These are phyloP conservation scores for Heliangelus exortis DNA, from an alignment of 2,797 vertebrate genomes.

Conservation along the genomic window DNA sequence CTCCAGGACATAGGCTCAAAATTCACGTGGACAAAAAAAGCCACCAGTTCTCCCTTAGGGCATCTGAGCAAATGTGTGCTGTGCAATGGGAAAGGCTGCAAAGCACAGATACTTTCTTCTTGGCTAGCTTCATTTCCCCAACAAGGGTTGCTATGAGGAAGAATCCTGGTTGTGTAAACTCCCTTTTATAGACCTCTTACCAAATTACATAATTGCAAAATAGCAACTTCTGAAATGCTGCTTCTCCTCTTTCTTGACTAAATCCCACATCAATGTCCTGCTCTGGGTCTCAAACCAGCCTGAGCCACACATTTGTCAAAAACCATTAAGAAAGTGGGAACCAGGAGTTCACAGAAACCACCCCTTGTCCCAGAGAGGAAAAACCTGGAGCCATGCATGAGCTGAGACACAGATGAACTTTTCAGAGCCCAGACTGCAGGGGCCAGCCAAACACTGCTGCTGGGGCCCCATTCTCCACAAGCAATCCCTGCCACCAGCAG, in stretches of 20 bases:
- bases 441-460: not conserved
- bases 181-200: not conserved
- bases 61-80: not conserved
- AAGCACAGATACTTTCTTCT: not conserved
- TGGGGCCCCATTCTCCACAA: not conserved
- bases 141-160: constrained; percentile 41
- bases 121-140: constrained; percentile 46
- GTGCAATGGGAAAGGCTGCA: not conserved
- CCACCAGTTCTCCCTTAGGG: not conserved
- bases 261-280: not conserved
- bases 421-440: not conserved
- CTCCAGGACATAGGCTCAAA: not conserved
- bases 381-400: not conserved
- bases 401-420: not conserved
- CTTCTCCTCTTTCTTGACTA: not conserved
- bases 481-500: not conserved
- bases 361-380: not conserved
- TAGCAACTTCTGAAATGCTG: not conserved
- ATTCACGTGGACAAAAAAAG: not conserved
- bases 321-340: not conserved
- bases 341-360: not conserved
- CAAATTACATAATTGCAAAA: constrained; percentile 18
- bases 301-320: not conserved
- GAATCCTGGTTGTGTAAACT: constrained; percentile 20
- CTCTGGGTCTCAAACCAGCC: not conserved